Evolutionary conservation across 2,113 vertebrate genomes (phyloP), one percentile per base, ranked within the genome.

Genomic region (Esox niger): DNA sequence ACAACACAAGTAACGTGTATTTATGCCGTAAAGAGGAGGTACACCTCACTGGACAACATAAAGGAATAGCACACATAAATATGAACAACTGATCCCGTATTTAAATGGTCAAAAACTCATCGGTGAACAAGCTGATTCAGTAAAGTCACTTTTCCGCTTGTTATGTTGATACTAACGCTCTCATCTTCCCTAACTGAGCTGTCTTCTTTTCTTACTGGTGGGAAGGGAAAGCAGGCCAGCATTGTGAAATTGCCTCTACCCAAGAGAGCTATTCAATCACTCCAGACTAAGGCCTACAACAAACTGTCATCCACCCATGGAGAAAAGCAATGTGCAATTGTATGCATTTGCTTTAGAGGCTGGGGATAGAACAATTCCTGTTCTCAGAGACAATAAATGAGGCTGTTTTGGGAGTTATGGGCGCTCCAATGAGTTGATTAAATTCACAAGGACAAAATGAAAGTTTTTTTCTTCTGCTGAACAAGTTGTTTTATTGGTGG

Each of bases 251-350:
- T 81, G 79, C 78, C 68, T 85, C 68, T 77, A 87, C 82, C 83
- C 77, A 25, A 1, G 77, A 82, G 84, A 86, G 61, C 72, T 75
- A 81, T 89, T 88, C 83, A 89, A 88, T 91, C 82, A 85, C 80
- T 80, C 72, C 66, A 10, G 75, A 80, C 82, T 84, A 62, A 77
- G 61, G 73, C 77, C 71, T 64, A 59, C 82, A 81, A 83, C 78
- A 83, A 80, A 68, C 64, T 6, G 73, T 73, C 70, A 68, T 80
- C 81, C 72, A 56, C 21, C 74, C 68, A 38, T 66, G 70, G 70
- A 82, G 82, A 76, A 79, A 82, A 88, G 75, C 61, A 78, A 87
- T 82, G 66, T 81, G 73, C 13, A 35, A 83, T 78, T 73, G 73
- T 33, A 52, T 62, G 72, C 32, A 71, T 87, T 88, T 88, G 71